Evolutionary conservation across 2,113 vertebrate species (phyloP).

Genomic region (Paradoxurus hermaphroditus): DNA sequence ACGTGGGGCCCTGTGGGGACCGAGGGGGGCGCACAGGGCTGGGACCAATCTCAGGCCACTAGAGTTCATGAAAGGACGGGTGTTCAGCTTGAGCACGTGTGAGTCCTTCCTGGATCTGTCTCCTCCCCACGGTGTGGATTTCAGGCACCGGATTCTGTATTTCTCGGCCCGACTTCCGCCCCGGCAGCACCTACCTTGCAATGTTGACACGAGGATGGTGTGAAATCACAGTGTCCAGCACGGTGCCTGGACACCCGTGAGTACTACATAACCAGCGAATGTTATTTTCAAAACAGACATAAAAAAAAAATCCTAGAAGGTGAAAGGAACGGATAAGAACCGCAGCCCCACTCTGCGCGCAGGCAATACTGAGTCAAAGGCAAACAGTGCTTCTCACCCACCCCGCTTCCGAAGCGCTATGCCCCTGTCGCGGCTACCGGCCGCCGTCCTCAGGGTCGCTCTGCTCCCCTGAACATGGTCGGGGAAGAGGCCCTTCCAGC

Average conservation of each 20-base stretch:
- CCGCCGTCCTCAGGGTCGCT: background rate
- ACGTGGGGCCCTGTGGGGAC: background rate
- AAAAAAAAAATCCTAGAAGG: too few relatives aligned
- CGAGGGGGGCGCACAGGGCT: background rate
- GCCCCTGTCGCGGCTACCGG: background rate
- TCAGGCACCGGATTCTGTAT: fast-evolving
- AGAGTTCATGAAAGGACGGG: too few relatives aligned
- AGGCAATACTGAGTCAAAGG: background rate
- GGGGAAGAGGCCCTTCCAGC: background rate
- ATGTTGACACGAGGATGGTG: fast-evolving
- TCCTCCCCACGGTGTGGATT: fast-evolving
- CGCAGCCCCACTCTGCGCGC: background rate
- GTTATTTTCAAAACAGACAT: background rate
- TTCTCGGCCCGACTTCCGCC: background rate
- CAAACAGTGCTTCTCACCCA: background rate
- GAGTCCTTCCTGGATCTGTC: background rate
- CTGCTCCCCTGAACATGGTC: background rate
- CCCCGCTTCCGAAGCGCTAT: background rate
- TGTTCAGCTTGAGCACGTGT: background rate
- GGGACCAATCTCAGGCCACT: background rate
- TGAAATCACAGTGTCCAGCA: fast-evolving
- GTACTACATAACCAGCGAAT: background rate
- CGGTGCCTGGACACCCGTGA: background rate
- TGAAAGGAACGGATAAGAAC: background rate
- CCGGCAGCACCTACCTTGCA: background rate